Evolutionary conservation across 1,140 invertebrate genomes (phyloP).

Genomic region (Ceratina calcarata): DNA sequence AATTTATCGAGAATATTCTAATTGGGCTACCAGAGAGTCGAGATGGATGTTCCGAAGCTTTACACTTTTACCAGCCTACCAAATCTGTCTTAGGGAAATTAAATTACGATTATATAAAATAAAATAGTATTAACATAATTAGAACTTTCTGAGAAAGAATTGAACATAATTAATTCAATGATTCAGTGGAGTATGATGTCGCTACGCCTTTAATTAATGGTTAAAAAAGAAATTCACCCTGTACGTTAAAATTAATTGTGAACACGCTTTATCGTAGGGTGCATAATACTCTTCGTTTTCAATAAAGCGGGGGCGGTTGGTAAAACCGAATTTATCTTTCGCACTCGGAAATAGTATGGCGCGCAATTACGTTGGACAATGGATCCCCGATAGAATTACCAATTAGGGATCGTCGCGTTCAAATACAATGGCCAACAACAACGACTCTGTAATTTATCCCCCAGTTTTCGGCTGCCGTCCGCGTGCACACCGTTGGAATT

Average conservation of each 20-base stretch:
- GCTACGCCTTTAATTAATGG: no score
- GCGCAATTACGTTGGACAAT: conserved; percentile 36
- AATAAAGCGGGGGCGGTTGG: background rate
- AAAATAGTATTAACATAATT: no score
- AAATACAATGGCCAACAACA: conserved; percentile 75
- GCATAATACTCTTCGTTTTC: background rate
- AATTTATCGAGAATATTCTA: conserved; percentile 4
- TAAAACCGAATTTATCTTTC: conserved; percentile 21
- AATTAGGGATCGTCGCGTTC: conserved; percentile 76
- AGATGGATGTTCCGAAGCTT: no score
- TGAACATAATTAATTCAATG: no score
- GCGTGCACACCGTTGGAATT: conserved; percentile 45
- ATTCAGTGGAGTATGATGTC: no score
- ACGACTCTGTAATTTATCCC: conserved; percentile 78
- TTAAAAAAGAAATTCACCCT: no score
- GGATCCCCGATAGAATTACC: conserved; percentile 46
- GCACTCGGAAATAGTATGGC: conserved; percentile 26
- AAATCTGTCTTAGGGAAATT: no score
- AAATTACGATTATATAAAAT: no score
- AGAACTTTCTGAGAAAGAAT: no score
- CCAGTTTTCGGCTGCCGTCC: conserved; percentile 57
- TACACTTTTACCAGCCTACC: no score
- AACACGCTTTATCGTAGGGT: background rate
- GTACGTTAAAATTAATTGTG: no score
- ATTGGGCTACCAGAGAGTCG: no score